Evolutionary conservation across 2,797 vertebrate genomes (phyloP).

Genomic region (Euphonia xanthogaster): DNA sequence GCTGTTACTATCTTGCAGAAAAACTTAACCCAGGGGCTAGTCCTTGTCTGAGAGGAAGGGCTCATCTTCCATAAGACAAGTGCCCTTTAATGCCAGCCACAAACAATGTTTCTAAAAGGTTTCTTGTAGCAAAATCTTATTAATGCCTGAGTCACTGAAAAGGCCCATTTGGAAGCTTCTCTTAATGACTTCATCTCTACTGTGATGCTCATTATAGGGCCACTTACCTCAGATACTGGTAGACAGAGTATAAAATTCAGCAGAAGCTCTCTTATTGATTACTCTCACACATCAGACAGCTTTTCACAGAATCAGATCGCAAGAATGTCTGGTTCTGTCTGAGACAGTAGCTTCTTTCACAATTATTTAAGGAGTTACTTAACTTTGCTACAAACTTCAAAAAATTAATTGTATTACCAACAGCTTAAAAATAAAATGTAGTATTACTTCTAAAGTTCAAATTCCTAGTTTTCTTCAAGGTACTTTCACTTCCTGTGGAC

Average conservation of each 20-base stretch:
- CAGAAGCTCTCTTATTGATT: slow-evolving; percentile 25
- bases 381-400: not conserved
- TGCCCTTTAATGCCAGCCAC: not conserved
- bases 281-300: not conserved
- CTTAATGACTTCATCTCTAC: slow-evolving; percentile 69
- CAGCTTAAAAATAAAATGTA: not conserved
- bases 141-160: slow-evolving; percentile 49
- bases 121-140: slow-evolving; percentile 60
- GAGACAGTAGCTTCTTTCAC: not conserved
- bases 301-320: not conserved
- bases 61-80: not conserved
- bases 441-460: not conserved
- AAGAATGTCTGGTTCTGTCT: not conserved
- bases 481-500: not conserved
- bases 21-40: not conserved
- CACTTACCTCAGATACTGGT: slow-evolving; percentile 22
- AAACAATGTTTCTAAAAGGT: slow-evolving; percentile 45
- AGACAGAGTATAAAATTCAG: slow-evolving; percentile 10
- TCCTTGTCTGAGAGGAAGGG: not conserved
- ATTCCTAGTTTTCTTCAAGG: not conserved
- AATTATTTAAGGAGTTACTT: not conserved
- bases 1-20: not conserved
- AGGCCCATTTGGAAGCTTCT: slow-evolving; percentile 25
- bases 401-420: not conserved
- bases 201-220: slow-evolving; percentile 64